Percentiles rank a stretch among this genome's conserved stretches.
These are phyloP conservation scores for Sesamia inferens DNA, from an alignment of 2,888 invertebrate genomes.

Conservation along the genomic window DNA sequence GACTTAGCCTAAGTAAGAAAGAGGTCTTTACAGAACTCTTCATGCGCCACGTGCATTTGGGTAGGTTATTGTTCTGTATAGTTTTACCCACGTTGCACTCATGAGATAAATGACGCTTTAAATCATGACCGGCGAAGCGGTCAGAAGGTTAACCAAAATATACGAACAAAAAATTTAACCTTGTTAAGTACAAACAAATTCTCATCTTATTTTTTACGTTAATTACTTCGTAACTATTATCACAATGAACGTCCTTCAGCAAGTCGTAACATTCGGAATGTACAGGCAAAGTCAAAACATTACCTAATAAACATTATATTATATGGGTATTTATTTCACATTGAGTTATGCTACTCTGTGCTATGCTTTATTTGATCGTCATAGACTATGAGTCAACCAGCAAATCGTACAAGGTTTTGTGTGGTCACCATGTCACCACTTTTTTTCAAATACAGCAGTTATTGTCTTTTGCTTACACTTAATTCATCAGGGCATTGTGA, in stretches of 20 bases:
- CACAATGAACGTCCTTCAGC: constrained; percentile 35
- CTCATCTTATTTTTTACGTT: neutral
- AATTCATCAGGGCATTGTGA: neutral
- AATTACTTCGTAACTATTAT: constrained; percentile 38
- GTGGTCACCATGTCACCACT: neutral
- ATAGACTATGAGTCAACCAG: neutral
- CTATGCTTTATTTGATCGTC: neutral
- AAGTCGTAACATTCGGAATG: constrained; percentile 15
- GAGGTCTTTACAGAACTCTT: no score
- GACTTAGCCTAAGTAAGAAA: no score
- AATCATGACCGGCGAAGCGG: neutral
- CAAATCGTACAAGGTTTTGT: neutral
- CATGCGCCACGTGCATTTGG: no score
- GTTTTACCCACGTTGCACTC: neutral
- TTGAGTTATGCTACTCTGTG: neutral
- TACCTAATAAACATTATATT: neutral
- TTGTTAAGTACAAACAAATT: constrained; percentile 27
- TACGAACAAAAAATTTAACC: constrained; percentile 6
- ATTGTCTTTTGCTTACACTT: neutral
- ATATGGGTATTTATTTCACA: neutral
- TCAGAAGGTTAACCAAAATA: constrained; percentile 29
- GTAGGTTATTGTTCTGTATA: no score
- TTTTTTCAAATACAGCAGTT: neutral
- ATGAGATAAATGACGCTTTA: neutral
- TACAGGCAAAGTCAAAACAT: constrained; percentile 40